phyloP scores from a whole-genome alignment of 2,888 invertebrate genomes.

The Nomada ferruginata region DNA sequence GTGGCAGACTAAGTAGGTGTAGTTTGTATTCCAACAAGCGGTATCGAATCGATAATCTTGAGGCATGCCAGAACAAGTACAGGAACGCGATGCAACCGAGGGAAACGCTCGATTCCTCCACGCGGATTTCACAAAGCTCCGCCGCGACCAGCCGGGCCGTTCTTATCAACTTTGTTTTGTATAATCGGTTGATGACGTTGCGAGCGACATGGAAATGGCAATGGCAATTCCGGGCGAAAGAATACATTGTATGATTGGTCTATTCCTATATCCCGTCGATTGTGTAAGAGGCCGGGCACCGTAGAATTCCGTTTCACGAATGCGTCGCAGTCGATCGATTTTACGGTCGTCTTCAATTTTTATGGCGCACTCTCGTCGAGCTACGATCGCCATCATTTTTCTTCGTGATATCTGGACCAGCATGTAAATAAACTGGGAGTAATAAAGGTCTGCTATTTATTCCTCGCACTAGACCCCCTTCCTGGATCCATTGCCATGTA shows the following conservation, averaged over 20 bases:
- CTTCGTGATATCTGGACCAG: slow-evolving; percentile 44
- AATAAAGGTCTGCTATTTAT: slow-evolving; percentile 47
- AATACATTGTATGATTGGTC: no score
- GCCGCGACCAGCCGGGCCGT: not conserved
- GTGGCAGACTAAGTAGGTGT: slow-evolving; percentile 53
- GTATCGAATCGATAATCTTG: slow-evolving; percentile 55
- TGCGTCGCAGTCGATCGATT: slow-evolving; percentile 57
- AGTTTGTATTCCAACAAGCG: slow-evolving; percentile 52
- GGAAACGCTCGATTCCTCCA: slow-evolving; percentile 23
- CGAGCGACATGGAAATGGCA: no score
- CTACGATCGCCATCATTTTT: slow-evolving; percentile 50
- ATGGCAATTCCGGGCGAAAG: no score
- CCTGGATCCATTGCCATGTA: no score
- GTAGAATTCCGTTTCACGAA: slow-evolving; percentile 36
- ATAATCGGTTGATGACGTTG: no score
- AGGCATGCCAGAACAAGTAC: slow-evolving; percentile 41
- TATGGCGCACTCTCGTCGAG: slow-evolving; percentile 65
- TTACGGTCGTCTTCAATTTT: slow-evolving; percentile 66
- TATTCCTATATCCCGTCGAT: slow-evolving; percentile 15
- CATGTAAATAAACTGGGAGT: slow-evolving; percentile 48
- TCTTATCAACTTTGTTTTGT: no score
- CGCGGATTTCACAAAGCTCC: slow-evolving; percentile 40
- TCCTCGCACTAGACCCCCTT: slow-evolving; percentile 20
- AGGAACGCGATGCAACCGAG: slow-evolving; percentile 52
- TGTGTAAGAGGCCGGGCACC: slow-evolving; percentile 21